phyloP scores from a whole-genome alignment of 2,797 vertebrate species.

The Bucorvus abyssinicus region DNA sequence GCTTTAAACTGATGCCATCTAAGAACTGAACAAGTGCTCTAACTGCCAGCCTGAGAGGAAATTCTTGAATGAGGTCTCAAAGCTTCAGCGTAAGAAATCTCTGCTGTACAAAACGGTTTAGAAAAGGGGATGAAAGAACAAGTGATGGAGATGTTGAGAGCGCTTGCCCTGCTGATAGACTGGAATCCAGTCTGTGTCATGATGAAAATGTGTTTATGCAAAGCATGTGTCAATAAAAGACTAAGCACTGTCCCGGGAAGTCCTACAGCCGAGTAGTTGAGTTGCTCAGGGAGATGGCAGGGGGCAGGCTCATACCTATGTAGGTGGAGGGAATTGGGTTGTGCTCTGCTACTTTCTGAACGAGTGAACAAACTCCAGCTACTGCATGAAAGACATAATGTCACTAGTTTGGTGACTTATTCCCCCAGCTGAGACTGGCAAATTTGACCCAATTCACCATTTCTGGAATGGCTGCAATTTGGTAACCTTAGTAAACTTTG shows the following conservation, averaged over 20 bases:
- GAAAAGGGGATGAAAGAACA: background rate
- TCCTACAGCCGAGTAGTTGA: background rate
- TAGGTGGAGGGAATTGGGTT: background rate
- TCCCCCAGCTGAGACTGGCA: background rate
- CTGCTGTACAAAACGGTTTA: background rate
- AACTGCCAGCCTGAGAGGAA: background rate
- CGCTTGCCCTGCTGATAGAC: background rate
- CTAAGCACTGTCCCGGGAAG: fast-evolving
- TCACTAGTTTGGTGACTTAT: background rate
- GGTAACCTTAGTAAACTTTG: background rate
- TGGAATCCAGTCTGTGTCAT: background rate
- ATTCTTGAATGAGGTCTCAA: background rate
- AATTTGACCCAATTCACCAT: background rate
- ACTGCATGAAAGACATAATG: background rate
- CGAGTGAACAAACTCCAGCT: background rate
- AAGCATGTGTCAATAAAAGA: background rate
- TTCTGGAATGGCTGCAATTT: background rate
- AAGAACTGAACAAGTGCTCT: background rate
- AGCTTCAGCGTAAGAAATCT: background rate
- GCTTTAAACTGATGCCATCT: background rate
- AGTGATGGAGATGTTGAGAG: background rate
- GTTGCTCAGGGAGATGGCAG: conserved; percentile 20
- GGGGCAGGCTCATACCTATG: fast-evolving
- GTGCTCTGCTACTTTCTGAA: background rate
- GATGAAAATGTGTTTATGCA: background rate